Evolutionary conservation across 2,797 vertebrate genomes (phyloP).

Genomic region (Adelosebastes latens): DNA sequence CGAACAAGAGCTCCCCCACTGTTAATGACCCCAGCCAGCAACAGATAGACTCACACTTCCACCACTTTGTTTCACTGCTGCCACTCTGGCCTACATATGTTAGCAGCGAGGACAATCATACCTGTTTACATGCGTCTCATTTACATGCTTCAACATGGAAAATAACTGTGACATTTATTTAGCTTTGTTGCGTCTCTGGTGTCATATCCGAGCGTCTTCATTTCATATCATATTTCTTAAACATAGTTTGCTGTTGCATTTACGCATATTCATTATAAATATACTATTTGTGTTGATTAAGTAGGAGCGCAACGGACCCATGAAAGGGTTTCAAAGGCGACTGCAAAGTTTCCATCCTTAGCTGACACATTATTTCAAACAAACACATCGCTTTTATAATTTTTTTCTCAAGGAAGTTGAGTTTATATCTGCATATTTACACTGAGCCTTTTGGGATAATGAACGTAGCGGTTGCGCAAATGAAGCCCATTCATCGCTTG

Average conservation of each 20-base stretch:
- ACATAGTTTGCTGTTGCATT: not conserved
- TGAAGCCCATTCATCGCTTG: constrained; percentile 61
- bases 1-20: constrained; percentile 75
- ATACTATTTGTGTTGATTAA: not conserved
- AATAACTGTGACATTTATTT: not conserved
- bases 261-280: not conserved
- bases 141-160: constrained; percentile 19
- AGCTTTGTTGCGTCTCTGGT: not conserved
- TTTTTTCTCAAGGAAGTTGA: not conserved
- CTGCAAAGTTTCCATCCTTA: not conserved
- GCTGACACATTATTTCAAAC: not conserved
- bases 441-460: constrained; percentile 40
- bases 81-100: constrained; percentile 66
- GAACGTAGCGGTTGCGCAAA: constrained; percentile 54
- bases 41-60: constrained; percentile 72
- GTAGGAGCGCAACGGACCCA: not conserved
- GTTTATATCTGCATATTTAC: constrained; percentile 38
- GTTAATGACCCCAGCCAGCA: constrained; percentile 76
- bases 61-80: constrained; percentile 38
- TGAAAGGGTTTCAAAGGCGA: not conserved
- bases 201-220: not conserved
- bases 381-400: not conserved
- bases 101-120: constrained; percentile 17
- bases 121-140: constrained; percentile 40
- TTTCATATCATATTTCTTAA: not conserved